Base-by-base conservation (phyloP, 2,113 vertebrate genomes). In the Psittacus erithacus region DNA sequence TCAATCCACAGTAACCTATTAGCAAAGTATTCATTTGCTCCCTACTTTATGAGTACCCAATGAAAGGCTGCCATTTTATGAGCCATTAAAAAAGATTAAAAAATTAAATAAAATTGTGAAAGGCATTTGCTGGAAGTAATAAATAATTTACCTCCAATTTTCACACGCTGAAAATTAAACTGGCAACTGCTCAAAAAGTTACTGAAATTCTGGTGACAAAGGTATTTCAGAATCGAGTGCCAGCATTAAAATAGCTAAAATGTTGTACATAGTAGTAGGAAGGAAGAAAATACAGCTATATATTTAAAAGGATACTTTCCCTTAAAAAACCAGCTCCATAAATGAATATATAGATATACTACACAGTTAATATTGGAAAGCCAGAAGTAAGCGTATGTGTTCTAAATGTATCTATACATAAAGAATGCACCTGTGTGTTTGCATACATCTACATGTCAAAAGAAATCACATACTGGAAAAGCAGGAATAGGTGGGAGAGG, bases 121-220 rank as follows among this genome's bases (percentile, higher is more conserved):
- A 98, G 97, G 89, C 92, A 97, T 97, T 98, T 97, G 87, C 96
- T 97, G 62, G 81, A 97, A 97, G 93, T 88, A 97, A 97, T 98
- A 98, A 97, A 98, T 98, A 98, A 98, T 97, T 98, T 97, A 97
- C 95, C 96, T 98, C 90, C 77, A 96, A 97, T 98, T 97, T 98
- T 93, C 92, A 96, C 65, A 2, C 90, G 95, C 94, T 97, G 96
- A 97, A 98, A 97, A 98, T 98, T 97, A 97, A 98, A 96, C 91
- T 97, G 97, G 95, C 95, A 97, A 97, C 96, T 96, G 94, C 93
- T 98, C 97, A 97, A 97, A 97, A 98, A 97, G 95, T 97, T 98
- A 97, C 97, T 97, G 98, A 98, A 98, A 97, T 97, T 95, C 96
- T 28, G 9, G 95, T 95, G 92, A 96, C 85, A 91, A 79, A 97